Percentiles rank a stretch among this genome's conserved stretches.
These are phyloP conservation scores for Anarsia innoxiella DNA, from an alignment of 2,888 invertebrate species.

Conservation along the genomic window DNA sequence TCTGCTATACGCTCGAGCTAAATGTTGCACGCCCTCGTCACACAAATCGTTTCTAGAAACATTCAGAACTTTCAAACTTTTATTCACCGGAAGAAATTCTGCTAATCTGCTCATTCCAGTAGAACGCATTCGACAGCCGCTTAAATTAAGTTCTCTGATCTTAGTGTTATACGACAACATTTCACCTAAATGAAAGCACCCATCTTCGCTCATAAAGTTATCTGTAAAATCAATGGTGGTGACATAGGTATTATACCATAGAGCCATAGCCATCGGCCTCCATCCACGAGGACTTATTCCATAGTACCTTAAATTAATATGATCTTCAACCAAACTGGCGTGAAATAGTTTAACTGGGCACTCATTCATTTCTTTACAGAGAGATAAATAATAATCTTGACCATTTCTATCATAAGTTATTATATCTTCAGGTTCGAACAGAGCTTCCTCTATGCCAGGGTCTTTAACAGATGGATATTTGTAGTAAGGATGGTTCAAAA, in stretches of 20 bases:
- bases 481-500: constrained; percentile 25
- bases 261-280: constrained; percentile 23
- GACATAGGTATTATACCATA: constrained; percentile 26
- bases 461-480: constrained; percentile 33
- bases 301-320: constrained; percentile 33
- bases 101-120: constrained; percentile 23
- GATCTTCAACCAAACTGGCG: constrained; percentile 25
- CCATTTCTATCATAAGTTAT: constrained; percentile 1
- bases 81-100: constrained; percentile 23
- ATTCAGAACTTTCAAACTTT: constrained; percentile 23
- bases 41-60: constrained; percentile 25
- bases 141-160: constrained; percentile 25
- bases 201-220: constrained; percentile 30
- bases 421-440: constrained; percentile 21
- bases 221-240: constrained; percentile 29
- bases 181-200: constrained; percentile 32
- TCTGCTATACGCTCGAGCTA: constrained; percentile 24
- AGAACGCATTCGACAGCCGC: constrained; percentile 30
- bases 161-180: constrained; percentile 27
- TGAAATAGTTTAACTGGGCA: constrained; percentile 30
- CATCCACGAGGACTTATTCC: constrained; percentile 25
- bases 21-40: constrained; percentile 25
- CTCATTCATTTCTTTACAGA: constrained; percentile 32
- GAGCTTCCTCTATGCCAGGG: constrained; percentile 35
- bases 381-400: constrained; percentile 32